Evolutionary conservation across 2,888 invertebrate genomes (phyloP).

Genomic region (Poecilobothrus nobilitatus): DNA sequence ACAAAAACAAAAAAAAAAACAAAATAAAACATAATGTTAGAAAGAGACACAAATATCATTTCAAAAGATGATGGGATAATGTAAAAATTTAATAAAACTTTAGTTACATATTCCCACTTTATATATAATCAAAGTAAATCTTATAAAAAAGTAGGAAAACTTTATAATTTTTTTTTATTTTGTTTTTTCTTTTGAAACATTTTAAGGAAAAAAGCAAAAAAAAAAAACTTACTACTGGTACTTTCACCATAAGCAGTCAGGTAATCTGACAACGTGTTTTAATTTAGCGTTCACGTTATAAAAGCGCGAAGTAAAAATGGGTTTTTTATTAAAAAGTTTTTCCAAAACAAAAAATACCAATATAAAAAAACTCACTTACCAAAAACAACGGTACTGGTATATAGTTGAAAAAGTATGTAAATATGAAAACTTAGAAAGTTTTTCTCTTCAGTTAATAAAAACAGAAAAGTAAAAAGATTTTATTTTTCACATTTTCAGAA

Average conservation of each 20-base stretch:
- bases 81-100: slow-evolving; percentile 3
- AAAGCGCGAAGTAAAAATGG: not conserved
- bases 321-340: not conserved
- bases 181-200: too few species aligned
- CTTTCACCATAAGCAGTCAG: too few species aligned
- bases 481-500: too few species aligned
- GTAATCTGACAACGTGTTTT: not conserved
- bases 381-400: not conserved
- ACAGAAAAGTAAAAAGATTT: too few species aligned
- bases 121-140: not conserved
- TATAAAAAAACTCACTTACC: not conserved
- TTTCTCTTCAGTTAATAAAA: too few species aligned
- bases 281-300: not conserved
- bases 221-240: too few species aligned
- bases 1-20: not conserved
- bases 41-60: not conserved
- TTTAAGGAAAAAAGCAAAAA: too few species aligned
- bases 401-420: too few species aligned
- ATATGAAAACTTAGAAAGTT: too few species aligned
- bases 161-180: not conserved
- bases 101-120: not conserved
- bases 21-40: not conserved
- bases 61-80: not conserved
- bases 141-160: not conserved
- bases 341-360: not conserved